Evolutionary conservation across 2,797 vertebrate species (phyloP).

Genomic region (Crax fasciolata): DNA sequence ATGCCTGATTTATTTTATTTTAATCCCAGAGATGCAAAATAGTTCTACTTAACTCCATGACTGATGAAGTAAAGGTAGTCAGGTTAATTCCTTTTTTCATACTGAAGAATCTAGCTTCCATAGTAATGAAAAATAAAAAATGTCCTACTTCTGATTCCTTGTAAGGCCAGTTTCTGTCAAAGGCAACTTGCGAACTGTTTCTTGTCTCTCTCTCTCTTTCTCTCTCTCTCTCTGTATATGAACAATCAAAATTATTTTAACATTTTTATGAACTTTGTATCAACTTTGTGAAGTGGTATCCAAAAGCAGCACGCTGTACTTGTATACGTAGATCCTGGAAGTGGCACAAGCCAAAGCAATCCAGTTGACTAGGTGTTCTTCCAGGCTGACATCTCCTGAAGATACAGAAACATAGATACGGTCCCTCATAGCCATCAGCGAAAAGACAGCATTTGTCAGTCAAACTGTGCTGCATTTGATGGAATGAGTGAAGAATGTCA

Average conservation of each 20-base stretch:
- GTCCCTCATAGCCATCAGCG: background rate
- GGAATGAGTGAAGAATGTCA: background rate
- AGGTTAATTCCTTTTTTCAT: background rate
- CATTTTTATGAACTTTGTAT: background rate
- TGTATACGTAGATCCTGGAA: background rate
- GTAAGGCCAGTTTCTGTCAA: background rate
- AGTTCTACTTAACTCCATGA: background rate
- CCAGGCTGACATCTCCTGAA: conserved; percentile 5
- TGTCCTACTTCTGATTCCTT: background rate
- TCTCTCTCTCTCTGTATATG: background rate
- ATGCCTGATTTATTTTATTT: background rate
- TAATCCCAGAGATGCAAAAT: background rate
- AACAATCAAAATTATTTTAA: background rate
- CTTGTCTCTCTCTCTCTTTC: background rate
- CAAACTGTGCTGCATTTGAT: background rate
- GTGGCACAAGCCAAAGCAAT: background rate
- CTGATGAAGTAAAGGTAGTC: background rate
- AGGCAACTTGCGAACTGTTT: background rate
- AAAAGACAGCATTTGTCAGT: background rate
- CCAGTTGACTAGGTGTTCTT: background rate
- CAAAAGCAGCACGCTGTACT: background rate
- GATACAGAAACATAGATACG: background rate
- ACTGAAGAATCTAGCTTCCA: background rate
- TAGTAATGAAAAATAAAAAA: background rate
- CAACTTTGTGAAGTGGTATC: background rate